These are phyloP conservation scores for Drosophila fungiperda DNA, from an alignment of 2,888 invertebrate genomes.

Conservation along the genomic window DNA sequence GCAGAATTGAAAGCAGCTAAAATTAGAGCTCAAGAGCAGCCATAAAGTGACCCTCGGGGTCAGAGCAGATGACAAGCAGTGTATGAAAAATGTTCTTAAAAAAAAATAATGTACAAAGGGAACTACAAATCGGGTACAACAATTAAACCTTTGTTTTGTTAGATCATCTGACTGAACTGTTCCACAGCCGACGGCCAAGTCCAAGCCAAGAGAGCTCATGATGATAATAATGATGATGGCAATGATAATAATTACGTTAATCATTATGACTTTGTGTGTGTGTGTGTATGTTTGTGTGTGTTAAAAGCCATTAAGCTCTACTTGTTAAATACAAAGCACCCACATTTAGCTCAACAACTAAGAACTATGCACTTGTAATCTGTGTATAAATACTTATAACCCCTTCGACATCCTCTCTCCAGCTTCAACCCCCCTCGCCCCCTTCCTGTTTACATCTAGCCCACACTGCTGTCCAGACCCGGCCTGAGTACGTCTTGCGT, in stretches of 20 bases:
- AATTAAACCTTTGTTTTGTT: slow-evolving; percentile 72
- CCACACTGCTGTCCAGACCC: slow-evolving; percentile 5
- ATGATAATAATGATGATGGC: slow-evolving; percentile 22
- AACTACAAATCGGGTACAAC: slow-evolving; percentile 41
- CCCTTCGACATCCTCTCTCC: slow-evolving; percentile 9
- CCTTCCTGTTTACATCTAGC: not conserved
- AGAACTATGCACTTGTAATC: slow-evolving; percentile 65
- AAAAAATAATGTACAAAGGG: slow-evolving; percentile 11
- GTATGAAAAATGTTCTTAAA: slow-evolving; percentile 1
- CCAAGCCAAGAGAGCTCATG: slow-evolving; percentile 39
- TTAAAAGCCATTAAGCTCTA: slow-evolving; percentile 79
- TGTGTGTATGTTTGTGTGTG: slow-evolving; percentile 43
- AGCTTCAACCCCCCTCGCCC: not conserved
- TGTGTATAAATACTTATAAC: slow-evolving; percentile 72
- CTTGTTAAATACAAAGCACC: slow-evolving; percentile 79
- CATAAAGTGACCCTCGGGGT: slow-evolving; percentile 3
- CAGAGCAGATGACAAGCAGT: not conserved
- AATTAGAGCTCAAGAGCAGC: slow-evolving; percentile 34
- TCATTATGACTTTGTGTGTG: slow-evolving; percentile 26
- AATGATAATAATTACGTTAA: slow-evolving; percentile 23
- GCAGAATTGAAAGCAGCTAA: slow-evolving; percentile 39
- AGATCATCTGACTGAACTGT: slow-evolving; percentile 3
- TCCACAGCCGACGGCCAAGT: slow-evolving; percentile 28
- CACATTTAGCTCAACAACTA: slow-evolving; percentile 65
- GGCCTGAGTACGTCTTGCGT: slow-evolving; percentile 44